Evolutionary conservation across 2,797 vertebrate species (phyloP).

Genomic region (Lerista edwardsae): DNA sequence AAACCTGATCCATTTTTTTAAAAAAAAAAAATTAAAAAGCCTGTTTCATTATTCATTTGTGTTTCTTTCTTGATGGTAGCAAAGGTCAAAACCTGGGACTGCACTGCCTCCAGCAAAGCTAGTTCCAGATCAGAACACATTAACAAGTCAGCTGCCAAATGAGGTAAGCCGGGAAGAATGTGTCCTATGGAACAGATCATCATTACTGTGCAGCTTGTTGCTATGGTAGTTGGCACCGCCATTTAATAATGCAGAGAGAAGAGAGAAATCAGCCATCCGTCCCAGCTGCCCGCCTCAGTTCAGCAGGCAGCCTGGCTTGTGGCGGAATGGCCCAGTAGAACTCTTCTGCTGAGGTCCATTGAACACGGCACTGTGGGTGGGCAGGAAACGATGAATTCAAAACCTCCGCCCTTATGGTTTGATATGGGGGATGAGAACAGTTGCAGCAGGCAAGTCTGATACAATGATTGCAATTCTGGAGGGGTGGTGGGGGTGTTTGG

Average conservation of each 20-base stretch:
- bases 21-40: neutral
- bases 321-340: neutral
- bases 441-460: neutral
- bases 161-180: constrained; percentile 25
- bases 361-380: neutral
- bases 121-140: constrained; percentile 44
- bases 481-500: neutral
- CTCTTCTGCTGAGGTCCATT: neutral
- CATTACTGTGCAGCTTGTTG: neutral
- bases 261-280: neutral
- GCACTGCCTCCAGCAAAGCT: constrained; percentile 38
- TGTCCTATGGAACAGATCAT: neutral
- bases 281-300: neutral
- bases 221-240: neutral
- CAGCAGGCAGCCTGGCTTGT: neutral
- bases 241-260: neutral
- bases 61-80: constrained; percentile 42
- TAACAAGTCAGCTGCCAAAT: constrained; percentile 41
- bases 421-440: neutral
- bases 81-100: constrained; percentile 27
- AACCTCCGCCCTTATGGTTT: neutral
- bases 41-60: constrained; percentile 11
- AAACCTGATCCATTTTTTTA: constrained; percentile 6
- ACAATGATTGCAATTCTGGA: neutral
- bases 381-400: neutral